Conservation (phyloP, 2,113 vertebrate species). For the Proteles cristata region DNA sequence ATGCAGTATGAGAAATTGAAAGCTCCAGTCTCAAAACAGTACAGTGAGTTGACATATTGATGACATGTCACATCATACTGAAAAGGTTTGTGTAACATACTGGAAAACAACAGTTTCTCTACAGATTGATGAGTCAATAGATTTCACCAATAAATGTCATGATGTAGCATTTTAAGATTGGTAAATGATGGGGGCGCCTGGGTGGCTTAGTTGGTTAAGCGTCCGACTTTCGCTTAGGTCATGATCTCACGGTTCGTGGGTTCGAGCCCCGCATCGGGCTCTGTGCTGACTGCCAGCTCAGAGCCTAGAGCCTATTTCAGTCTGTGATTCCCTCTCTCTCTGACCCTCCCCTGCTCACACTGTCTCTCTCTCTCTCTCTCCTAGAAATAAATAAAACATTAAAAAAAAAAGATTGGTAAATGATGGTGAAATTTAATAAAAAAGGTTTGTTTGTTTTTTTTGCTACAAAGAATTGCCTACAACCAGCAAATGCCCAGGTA, state of each 20-base stretch:
- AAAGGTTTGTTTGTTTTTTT: neutral
- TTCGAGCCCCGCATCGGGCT: too few species aligned
- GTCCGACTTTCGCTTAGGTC: too few species aligned
- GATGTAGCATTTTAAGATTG: neutral
- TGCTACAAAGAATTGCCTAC: neutral
- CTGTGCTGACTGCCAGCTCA: too few species aligned
- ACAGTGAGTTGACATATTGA: neutral
- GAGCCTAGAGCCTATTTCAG: too few species aligned
- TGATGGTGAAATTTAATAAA: neutral
- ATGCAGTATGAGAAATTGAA: neutral
- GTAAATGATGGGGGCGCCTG: neutral
- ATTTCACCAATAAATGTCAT: constrained; percentile 41
- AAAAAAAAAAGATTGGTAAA: neutral
- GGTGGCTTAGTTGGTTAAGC: too few species aligned
- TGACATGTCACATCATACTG: neutral
- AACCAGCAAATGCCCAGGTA: neutral
- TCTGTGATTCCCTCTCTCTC: too few species aligned
- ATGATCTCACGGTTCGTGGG: too few species aligned
- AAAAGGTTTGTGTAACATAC: neutral
- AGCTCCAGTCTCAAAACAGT: neutral
- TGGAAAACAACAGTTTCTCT: neutral
- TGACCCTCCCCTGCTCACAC: too few species aligned
- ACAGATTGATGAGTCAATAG: constrained; percentile 34
- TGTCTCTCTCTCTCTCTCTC: too few species aligned
- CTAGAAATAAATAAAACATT: too few species aligned